phyloP scores from a whole-genome alignment of 2,113 vertebrate species.

The Psittacara wagleri region DNA sequence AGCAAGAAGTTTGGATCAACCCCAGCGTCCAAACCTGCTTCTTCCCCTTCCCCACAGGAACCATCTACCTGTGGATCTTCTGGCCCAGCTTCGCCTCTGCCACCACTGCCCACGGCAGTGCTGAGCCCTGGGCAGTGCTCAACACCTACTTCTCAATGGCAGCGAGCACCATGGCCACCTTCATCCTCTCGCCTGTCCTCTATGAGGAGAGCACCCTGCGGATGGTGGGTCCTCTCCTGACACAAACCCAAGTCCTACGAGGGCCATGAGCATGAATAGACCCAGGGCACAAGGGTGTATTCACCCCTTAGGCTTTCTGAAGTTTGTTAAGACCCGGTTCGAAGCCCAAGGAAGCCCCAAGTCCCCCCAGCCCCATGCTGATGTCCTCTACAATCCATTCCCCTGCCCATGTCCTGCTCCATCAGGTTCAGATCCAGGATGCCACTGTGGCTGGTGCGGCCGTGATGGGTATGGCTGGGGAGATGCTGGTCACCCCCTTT shows the following conservation, averaged over 20 bases:
- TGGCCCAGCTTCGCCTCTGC: conserved; percentile 94
- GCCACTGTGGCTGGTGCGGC: conserved; percentile 85
- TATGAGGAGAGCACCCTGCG: conserved; percentile 73
- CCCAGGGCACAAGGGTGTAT: neutral
- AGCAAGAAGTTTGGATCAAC: neutral
- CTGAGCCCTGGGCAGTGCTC: conserved; percentile 84
- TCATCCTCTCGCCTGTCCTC: conserved; percentile 79
- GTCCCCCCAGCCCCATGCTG: neutral
- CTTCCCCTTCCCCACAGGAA: conserved; percentile 72
- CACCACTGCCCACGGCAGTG: conserved; percentile 56
- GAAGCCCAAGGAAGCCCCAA: neutral
- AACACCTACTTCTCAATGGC: conserved; percentile 91
- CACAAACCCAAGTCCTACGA: neutral
- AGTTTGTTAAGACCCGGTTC: neutral
- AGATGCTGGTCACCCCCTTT: conserved; percentile 91
- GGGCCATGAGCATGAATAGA: rapidly evolving
- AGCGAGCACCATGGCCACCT: conserved; percentile 82
- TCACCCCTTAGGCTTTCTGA: neutral
- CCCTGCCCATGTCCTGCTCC: neutral
- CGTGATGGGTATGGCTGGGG: conserved; percentile 85
- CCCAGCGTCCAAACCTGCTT: neutral
- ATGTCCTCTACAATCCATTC: neutral
- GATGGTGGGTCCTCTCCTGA: conserved; percentile 78
- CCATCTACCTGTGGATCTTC: conserved; percentile 94
- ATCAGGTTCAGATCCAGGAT: conserved; percentile 91